These are phyloP conservation scores for Bos taurus DNA, from an alignment of 2,113 vertebrate genomes.

Conservation along the genomic window DNA sequence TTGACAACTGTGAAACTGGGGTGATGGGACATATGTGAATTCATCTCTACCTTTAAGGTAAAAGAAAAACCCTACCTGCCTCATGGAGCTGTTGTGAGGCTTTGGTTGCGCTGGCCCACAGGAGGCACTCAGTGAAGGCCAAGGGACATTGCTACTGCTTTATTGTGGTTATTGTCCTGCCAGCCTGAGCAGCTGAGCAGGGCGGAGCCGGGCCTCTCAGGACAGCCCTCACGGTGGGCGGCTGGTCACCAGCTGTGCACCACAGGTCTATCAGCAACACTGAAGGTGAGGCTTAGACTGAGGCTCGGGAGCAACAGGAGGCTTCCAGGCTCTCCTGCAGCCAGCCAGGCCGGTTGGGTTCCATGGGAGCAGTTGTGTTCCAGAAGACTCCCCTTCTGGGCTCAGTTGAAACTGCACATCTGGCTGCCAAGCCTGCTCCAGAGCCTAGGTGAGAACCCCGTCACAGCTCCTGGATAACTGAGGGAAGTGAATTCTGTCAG, in stretches of 20 bases:
- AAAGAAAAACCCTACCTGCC: not conserved
- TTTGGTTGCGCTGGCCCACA: not conserved
- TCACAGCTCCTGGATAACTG: not conserved
- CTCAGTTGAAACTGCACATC: not conserved
- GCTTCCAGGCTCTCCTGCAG: too few species aligned
- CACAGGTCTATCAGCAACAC: not conserved
- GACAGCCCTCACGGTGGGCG: not conserved
- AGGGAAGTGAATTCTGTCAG: not conserved
- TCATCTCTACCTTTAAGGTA: not conserved
- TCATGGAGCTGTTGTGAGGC: not conserved
- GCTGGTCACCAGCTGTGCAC: not conserved
- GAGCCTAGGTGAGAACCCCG: not conserved
- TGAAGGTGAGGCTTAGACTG: not conserved
- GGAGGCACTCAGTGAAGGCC: not conserved
- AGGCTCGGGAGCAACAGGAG: not conserved
- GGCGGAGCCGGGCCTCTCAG: not conserved
- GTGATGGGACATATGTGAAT: not conserved
- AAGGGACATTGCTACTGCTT: rapidly evolving
- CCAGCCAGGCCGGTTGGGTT: not conserved
- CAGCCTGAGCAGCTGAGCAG: not conserved
- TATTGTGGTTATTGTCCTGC: too few species aligned
- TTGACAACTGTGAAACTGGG: not conserved
- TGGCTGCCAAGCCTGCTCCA: not conserved
- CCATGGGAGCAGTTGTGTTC: not conserved
- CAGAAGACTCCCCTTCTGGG: not conserved